A percentile compares a stretch with the other conserved stretches of the same genome.
Evolutionary conservation across 2,888 invertebrate species (phyloP).

Genomic region (Drosophila subsilvestris): DNA sequence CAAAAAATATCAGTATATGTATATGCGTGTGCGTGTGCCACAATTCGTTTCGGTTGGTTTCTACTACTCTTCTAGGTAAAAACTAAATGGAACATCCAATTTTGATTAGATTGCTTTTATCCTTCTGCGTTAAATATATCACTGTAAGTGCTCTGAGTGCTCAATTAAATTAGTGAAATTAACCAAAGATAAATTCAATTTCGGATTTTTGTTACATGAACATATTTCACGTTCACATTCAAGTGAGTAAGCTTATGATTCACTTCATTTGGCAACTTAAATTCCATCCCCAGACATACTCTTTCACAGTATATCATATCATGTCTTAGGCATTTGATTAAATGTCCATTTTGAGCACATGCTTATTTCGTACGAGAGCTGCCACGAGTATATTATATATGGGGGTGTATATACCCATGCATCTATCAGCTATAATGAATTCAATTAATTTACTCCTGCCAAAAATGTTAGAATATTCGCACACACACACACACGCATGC

Average conservation of each 20-base stretch:
- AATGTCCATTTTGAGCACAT: conserved; percentile 55
- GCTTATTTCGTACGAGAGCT: conserved; percentile 20
- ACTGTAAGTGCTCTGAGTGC: too few species aligned
- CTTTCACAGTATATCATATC: background rate
- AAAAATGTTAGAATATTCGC: conserved; percentile 34
- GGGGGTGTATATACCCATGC: conserved; percentile 11
- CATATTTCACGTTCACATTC: too few species aligned
- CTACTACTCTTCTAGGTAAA: background rate
- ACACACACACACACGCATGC: conserved; percentile 5
- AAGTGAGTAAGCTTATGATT: conserved; percentile 14
- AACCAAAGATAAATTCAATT: too few species aligned
- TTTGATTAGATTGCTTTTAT: conserved; percentile 7
- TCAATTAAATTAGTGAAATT: too few species aligned
- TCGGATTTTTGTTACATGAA: too few species aligned
- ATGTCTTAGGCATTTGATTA: conserved; percentile 58
- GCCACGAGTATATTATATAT: background rate
- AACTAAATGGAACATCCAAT: background rate
- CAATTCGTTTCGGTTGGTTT: background rate
- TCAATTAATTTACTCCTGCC: conserved; percentile 74
- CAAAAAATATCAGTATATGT: too few species aligned
- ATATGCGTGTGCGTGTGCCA: too few species aligned
- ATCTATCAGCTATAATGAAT: conserved; percentile 72
- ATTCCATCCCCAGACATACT: conserved; percentile 8
- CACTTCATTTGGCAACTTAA: conserved; percentile 12
- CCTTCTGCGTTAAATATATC: background rate